Conservation (phyloP, 2,113 vertebrate species). For the Spea multiplicata region DNA sequence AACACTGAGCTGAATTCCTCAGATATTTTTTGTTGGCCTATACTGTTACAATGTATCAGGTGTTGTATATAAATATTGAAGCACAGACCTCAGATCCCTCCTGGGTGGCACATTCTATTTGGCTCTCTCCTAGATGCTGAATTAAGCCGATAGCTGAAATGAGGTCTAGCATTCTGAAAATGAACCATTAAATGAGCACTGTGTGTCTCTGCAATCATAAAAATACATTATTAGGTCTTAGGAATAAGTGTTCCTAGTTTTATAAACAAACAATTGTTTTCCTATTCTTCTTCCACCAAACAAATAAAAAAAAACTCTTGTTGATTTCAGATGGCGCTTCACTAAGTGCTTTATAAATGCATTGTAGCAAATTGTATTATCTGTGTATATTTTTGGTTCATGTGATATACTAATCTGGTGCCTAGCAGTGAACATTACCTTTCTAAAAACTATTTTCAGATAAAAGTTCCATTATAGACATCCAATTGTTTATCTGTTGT, state of each 20-base stretch:
- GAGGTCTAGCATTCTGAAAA: too few species aligned
- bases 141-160: too few species aligned
- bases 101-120: too few species aligned
- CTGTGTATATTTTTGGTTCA: conserved; percentile 14
- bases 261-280: background rate
- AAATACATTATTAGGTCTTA: too few species aligned
- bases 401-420: conserved; percentile 1
- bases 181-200: too few species aligned
- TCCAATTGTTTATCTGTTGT: background rate
- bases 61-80: too few species aligned
- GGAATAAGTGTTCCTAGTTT: background rate
- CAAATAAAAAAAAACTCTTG: background rate
- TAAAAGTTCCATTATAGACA: background rate
- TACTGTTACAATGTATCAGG: too few species aligned
- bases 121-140: too few species aligned
- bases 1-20: too few species aligned
- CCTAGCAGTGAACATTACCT: conserved; percentile 11
- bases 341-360: conserved; percentile 35
- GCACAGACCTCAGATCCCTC: too few species aligned
- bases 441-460: conserved; percentile 11
- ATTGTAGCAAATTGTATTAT: conserved; percentile 19
- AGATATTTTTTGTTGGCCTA: too few species aligned
- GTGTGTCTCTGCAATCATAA: too few species aligned
- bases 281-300: background rate
- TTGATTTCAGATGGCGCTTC: conserved; percentile 15